Evolutionary conservation across 1,140 invertebrate species (phyloP).

Genomic region (Tribolium madens): DNA sequence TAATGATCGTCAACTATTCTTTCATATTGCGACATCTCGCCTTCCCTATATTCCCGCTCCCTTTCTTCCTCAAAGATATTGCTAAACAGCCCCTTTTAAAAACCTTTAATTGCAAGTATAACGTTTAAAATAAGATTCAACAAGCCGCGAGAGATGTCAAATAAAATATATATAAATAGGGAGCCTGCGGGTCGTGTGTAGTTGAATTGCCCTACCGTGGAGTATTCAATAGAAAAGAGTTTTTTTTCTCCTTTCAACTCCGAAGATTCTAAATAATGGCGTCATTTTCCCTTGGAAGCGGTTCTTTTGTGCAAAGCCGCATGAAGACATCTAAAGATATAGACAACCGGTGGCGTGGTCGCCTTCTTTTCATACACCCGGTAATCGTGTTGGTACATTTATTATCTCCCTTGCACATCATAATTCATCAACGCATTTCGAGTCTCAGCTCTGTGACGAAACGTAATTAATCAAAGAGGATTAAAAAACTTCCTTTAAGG

Average conservation of each 20-base stretch:
- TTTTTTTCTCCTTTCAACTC: slow-evolving; percentile 51
- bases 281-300: slow-evolving; percentile 53
- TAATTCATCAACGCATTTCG: slow-evolving; percentile 46
- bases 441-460: slow-evolving; percentile 36
- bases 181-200: not conserved
- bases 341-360: slow-evolving; percentile 35
- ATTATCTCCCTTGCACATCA: slow-evolving; percentile 42
- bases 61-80: not conserved
- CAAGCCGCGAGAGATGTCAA: not conserved
- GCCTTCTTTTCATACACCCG: slow-evolving; percentile 38
- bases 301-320: slow-evolving; percentile 53
- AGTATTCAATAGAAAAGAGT: slow-evolving; percentile 46
- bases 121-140: not conserved
- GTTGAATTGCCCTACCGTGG: slow-evolving; percentile 46
- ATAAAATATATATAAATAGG: slow-evolving; percentile 18
- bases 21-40: slow-evolving; percentile 46
- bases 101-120: not conserved
- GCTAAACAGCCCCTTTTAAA: not conserved
- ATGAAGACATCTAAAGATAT: slow-evolving; percentile 53
- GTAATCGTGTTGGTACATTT: slow-evolving; percentile 47
- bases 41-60: not conserved
- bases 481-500: slow-evolving; percentile 46
- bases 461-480: slow-evolving; percentile 52
- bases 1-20: slow-evolving; percentile 52
- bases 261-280: slow-evolving; percentile 55